phyloP scores from a whole-genome alignment of 2,113 vertebrate genomes.

The Ancistrus triradiatus region DNA sequence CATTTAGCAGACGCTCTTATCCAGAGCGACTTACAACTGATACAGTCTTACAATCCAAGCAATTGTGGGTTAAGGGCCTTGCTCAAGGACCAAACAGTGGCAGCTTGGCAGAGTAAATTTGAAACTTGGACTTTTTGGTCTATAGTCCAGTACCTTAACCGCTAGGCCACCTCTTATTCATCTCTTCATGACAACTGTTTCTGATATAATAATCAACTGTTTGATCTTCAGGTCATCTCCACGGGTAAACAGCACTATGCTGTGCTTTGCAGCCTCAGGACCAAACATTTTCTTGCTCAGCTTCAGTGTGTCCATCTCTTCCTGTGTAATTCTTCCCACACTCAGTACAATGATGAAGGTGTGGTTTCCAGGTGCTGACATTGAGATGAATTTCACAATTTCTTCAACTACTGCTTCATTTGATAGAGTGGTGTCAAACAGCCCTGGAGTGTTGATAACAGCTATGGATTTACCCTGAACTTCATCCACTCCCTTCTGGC shows the following conservation, averaged over 20 bases:
- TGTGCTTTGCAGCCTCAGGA: not conserved
- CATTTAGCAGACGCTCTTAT: no score
- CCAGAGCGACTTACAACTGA: no score
- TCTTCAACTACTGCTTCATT: not conserved
- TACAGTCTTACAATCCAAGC: no score
- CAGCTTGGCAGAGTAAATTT: no score
- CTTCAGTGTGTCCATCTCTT: not conserved
- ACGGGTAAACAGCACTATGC: constrained; percentile 15
- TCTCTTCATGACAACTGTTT: not conserved
- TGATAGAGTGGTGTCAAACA: not conserved
- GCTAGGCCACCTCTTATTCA: no score
- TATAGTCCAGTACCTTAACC: no score
- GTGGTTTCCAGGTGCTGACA: constrained; percentile 30
- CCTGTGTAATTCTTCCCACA: constrained; percentile 3
- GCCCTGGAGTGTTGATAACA: constrained; percentile 27
- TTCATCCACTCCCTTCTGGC: constrained; percentile 8
- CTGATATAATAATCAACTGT: not conserved
- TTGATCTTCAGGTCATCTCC: not conserved
- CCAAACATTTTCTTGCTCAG: constrained; percentile 24
- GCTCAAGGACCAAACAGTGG: no score
- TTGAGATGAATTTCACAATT: constrained; percentile 7
- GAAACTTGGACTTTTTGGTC: no score
- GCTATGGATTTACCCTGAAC: constrained; percentile 2
- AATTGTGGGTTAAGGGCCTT: no score
- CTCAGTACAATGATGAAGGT: constrained; percentile 25